A percentile compares a stretch with the other conserved stretches of the same genome.
Evolutionary conservation across 1,140 invertebrate species (phyloP).

Genomic region (Lordiphosa stackelbergi): DNA sequence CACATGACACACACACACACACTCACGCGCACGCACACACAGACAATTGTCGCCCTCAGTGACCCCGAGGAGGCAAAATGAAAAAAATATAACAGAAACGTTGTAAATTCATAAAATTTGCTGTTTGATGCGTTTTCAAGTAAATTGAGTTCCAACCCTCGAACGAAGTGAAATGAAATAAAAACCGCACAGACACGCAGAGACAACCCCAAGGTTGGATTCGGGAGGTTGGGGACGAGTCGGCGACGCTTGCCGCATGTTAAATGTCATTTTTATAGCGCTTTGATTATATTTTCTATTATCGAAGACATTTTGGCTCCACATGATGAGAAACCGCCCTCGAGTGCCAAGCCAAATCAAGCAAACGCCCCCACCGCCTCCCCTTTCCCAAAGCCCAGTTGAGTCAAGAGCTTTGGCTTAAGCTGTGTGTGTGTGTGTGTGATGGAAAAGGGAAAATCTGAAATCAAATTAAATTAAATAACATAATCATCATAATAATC

Average conservation of each 20-base stretch:
- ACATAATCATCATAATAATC: constrained; percentile 72
- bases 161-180: constrained; percentile 72
- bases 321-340: constrained; percentile 24
- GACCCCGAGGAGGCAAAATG: constrained; percentile 49
- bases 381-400: background rate
- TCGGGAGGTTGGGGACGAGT: constrained; percentile 39
- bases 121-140: constrained; percentile 75
- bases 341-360: too few species aligned
- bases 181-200: constrained; percentile 57
- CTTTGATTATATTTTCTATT: constrained; percentile 76
- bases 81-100: constrained; percentile 49
- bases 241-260: constrained; percentile 69
- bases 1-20: constrained; percentile 51
- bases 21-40: constrained; percentile 14
- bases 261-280: constrained; percentile 75
- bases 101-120: constrained; percentile 76
- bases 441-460: constrained; percentile 23
- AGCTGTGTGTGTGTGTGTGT: constrained; percentile 23
- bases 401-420: constrained; percentile 53
- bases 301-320: constrained; percentile 67
- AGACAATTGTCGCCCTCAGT: constrained; percentile 67
- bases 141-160: constrained; percentile 75
- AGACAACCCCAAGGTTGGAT: constrained; percentile 15
- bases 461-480: constrained; percentile 74
- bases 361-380: too few species aligned